Percentiles rank a stretch among this genome's conserved stretches.
Evolutionary conservation across 2,113 vertebrate genomes (phyloP).

Genomic region (Notothenia rossii): DNA sequence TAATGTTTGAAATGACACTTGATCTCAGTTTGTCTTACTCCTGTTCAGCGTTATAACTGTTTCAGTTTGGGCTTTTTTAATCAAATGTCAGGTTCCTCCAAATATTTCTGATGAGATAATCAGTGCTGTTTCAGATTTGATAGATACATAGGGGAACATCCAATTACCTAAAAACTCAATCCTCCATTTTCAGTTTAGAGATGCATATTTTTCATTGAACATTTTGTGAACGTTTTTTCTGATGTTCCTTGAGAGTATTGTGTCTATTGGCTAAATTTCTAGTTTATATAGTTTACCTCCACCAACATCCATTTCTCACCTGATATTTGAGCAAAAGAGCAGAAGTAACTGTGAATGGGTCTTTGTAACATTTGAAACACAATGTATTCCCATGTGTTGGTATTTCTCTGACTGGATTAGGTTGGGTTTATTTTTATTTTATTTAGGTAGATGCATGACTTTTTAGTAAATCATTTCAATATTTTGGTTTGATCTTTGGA

Average conservation of each 20-base stretch:
- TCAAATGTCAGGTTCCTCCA: background rate
- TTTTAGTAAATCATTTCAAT: background rate
- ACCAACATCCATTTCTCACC: slow-evolving; percentile 2
- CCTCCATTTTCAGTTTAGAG: too few relatives aligned
- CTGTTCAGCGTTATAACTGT: too few relatives aligned
- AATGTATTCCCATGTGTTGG: background rate
- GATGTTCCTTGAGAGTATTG: too few relatives aligned
- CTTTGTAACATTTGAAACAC: background rate
- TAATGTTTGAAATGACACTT: background rate
- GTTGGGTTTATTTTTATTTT: background rate
- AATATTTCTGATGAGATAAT: background rate
- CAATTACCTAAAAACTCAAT: too few relatives aligned
- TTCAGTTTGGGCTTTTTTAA: background rate
- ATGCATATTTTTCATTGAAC: too few relatives aligned
- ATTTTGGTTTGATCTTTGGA: background rate
- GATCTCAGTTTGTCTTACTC: background rate
- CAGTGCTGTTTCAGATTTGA: too few relatives aligned
- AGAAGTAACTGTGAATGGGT: slow-evolving; percentile 13
- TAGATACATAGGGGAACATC: too few relatives aligned
- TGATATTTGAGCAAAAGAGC: slow-evolving; percentile 17
- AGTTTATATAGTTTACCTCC: too few relatives aligned
- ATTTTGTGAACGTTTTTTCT: too few relatives aligned
- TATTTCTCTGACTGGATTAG: background rate
- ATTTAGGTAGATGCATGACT: background rate
- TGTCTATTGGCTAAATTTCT: too few relatives aligned